Conservation (phyloP, 2,113 vertebrate species). For the Brienomyrus longianalis region DNA sequence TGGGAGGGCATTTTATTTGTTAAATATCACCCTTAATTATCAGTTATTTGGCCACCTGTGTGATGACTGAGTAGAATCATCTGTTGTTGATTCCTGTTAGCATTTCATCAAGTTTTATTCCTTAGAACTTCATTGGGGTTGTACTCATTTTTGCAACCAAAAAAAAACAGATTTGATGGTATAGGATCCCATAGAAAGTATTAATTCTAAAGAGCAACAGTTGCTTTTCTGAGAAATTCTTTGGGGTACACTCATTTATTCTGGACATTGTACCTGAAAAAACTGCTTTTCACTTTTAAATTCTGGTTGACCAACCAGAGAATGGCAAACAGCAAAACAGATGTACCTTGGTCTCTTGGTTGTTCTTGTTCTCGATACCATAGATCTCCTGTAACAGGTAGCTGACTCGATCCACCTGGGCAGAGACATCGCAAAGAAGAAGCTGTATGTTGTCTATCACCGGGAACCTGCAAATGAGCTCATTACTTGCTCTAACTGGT, state of each 20-base stretch:
- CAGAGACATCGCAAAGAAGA: not conserved
- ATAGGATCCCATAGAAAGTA: not conserved
- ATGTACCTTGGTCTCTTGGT: slow-evolving; percentile 91
- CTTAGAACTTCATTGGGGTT: not conserved
- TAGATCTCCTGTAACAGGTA: slow-evolving; percentile 98
- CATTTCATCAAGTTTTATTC: not conserved
- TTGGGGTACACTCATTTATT: not conserved
- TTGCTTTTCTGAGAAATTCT: not conserved
- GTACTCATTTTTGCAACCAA: not conserved
- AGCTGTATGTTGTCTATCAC: not conserved
- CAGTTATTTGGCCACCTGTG: not conserved
- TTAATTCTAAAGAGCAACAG: not conserved
- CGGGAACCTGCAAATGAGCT: not conserved
- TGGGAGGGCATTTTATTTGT: not conserved
- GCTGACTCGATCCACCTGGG: slow-evolving; percentile 92
- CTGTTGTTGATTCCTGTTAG: not conserved
- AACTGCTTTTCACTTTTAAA: not conserved
- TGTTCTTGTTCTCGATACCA: slow-evolving; percentile 97
- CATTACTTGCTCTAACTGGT: not conserved
- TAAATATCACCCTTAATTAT: not conserved
- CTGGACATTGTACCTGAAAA: not conserved
- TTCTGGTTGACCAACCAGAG: not conserved
- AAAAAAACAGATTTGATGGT: not conserved
- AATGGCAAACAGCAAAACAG: not conserved
- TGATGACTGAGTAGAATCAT: not conserved